Conservation (phyloP, 2,113 vertebrate species). For the Chaetorhynchus papuensis region DNA sequence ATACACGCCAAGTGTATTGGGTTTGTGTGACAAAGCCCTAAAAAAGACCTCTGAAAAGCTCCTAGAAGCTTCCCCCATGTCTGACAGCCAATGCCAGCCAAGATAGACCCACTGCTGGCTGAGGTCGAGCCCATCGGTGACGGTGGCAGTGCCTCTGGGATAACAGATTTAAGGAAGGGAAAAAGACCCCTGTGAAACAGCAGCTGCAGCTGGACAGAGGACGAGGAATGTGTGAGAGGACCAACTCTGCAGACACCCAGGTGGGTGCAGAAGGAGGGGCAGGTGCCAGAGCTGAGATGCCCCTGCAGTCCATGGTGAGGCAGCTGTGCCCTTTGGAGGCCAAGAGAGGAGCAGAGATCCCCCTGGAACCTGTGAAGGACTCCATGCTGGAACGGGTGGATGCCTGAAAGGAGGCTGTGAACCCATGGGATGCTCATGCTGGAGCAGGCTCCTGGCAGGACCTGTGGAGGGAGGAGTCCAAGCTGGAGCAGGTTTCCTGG, state of each 20-base stretch:
- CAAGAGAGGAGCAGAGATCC: neutral
- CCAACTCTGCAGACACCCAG: neutral
- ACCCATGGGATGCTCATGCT: neutral
- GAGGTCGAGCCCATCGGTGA: accelerated
- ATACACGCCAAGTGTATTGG: neutral
- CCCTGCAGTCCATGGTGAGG: neutral
- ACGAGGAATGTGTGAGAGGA: neutral
- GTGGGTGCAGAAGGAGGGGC: neutral
- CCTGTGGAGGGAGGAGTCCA: neutral
- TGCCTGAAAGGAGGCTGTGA: neutral
- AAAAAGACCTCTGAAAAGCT: neutral
- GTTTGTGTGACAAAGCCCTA: neutral
- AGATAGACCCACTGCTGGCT: accelerated
- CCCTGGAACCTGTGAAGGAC: neutral
- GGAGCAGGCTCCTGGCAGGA: neutral
- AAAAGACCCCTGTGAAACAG: neutral
- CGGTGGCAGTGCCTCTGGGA: accelerated
- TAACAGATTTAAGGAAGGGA: neutral
- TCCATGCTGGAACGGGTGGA: neutral
- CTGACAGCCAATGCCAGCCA: neutral
- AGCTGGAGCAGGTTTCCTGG: neutral
- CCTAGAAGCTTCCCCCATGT: neutral
- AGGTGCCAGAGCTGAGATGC: neutral
- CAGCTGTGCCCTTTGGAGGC: neutral
- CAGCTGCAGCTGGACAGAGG: neutral